Base-by-base conservation (phyloP, 2,888 invertebrate species). In the Apamea crenata region DNA sequence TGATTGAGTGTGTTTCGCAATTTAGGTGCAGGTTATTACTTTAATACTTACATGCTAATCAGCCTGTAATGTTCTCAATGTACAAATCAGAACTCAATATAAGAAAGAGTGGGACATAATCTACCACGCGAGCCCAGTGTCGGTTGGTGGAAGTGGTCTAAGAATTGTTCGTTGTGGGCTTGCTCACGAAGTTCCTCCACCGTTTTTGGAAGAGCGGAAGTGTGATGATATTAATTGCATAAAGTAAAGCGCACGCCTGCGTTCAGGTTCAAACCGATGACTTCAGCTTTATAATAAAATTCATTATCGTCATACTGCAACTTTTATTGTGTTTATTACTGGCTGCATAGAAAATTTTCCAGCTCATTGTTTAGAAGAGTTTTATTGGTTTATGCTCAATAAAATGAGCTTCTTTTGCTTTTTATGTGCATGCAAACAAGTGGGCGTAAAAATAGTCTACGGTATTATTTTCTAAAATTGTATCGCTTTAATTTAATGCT, bases 221-320 rank as follows among this genome's bases (percentile, higher is more conserved):
- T 65, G 14, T n/a, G 56, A 40, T 68, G 14, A 4, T 44, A 44
- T 36, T 10, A 18, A 16, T 53, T 18, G 53, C 12, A n/a, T n/a
- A 3, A 36, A 56, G 25, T 36, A 18, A 21, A 50, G 25, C 25
- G 25, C 25, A 47, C 14, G 21, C 7, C 16, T 21, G 16, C 4
- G 14, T 53, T 36, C 72, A 81, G 78, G 75, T 75, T 80, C 65
- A 77, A 77, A 56, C 16, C 68, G 63, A 65, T 16, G 21, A 66
- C n/a, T 8, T 50, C n/a, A 66, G 36, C 47, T 47, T 32, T 70
- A 10, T 16, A 40, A 80, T 68, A 53, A 67, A 70, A 82, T 70
- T 61, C 25, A 86, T 29, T 67, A 67, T 36, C 70, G 18, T 63
- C 32, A 76, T 32, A 32, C 25, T 77, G 73, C 67, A 77, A 18